Conservation (phyloP, 64 coral and sea anemone genomes). For the Catalaphyllia jardinei region DNA sequence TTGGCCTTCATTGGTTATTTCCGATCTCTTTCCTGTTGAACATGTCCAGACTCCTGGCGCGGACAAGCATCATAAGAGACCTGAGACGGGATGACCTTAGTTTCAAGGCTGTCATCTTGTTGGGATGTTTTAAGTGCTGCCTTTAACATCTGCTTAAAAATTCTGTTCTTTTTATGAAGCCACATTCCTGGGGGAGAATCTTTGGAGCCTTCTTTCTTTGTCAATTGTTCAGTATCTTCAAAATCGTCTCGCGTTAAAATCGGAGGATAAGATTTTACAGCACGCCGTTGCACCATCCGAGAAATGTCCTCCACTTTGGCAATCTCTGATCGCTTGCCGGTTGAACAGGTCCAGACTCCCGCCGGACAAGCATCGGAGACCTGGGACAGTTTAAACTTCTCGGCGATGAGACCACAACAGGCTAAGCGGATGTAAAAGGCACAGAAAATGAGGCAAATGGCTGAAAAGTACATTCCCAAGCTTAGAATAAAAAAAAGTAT, state of each 20-base stretch:
- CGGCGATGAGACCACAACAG: background rate
- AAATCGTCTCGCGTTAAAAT: no score
- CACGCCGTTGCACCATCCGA: no score
- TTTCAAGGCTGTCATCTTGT: background rate
- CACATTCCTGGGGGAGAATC: background rate
- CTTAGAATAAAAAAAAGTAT: no score
- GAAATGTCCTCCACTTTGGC: background rate
- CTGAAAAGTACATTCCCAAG: background rate
- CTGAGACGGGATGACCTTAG: background rate
- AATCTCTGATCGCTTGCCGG: constrained; percentile 2
- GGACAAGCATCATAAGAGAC: background rate
- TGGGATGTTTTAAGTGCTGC: no score
- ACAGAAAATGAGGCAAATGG: background rate
- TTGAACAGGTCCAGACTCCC: background rate
- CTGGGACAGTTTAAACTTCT: background rate
- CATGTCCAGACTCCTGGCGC: background rate
- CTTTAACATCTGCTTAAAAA: background rate
- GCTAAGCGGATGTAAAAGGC: background rate
- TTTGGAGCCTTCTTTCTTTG: background rate
- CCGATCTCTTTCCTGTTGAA: background rate
- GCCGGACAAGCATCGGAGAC: background rate
- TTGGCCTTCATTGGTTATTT: background rate
- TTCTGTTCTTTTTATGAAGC: background rate
- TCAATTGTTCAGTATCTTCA: background rate
- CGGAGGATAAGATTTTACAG: no score